Percentiles rank a stretch among this genome's conserved stretches.
phyloP scores from a whole-genome alignment of 2,113 vertebrate species.

The Rissa tridactyla region DNA sequence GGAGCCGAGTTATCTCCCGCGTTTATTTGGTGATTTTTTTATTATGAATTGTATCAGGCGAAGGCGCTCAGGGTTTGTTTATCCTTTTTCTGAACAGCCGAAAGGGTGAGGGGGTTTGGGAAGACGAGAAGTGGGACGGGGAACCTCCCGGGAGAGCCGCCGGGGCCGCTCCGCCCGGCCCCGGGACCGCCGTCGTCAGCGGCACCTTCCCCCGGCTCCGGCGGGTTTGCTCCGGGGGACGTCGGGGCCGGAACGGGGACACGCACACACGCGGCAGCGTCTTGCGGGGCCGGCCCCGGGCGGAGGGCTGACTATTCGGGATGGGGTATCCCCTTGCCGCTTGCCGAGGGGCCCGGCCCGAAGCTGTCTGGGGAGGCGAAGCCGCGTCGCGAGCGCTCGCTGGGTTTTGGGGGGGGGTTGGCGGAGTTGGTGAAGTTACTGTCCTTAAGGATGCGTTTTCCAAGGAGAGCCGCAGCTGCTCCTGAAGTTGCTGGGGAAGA shows the following conservation, averaged over 20 bases:
- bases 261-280: neutral
- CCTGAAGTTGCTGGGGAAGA: neutral
- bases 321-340: neutral
- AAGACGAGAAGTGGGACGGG: neutral
- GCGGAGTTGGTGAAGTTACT: neutral
- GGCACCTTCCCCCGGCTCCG: neutral
- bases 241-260: too few relatives aligned
- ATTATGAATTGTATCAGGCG: neutral
- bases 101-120: too few relatives aligned
- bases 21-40: neutral
- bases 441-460: neutral
- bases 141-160: neutral
- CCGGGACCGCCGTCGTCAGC: neutral
- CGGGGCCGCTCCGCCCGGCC: neutral
- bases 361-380: neutral
- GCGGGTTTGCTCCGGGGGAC: neutral
- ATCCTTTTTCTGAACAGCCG: neutral
- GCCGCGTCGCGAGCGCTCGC: neutral
- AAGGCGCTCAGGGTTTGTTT: neutral
- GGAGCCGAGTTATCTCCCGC: too few relatives aligned
- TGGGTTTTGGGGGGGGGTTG: fast-evolving
- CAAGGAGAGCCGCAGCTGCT: neutral
- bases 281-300: neutral
- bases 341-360: neutral
- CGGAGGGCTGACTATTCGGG: neutral